Conservation (phyloP, 64 coral and sea anemone genomes). For the Trachythela sp. region DNA sequence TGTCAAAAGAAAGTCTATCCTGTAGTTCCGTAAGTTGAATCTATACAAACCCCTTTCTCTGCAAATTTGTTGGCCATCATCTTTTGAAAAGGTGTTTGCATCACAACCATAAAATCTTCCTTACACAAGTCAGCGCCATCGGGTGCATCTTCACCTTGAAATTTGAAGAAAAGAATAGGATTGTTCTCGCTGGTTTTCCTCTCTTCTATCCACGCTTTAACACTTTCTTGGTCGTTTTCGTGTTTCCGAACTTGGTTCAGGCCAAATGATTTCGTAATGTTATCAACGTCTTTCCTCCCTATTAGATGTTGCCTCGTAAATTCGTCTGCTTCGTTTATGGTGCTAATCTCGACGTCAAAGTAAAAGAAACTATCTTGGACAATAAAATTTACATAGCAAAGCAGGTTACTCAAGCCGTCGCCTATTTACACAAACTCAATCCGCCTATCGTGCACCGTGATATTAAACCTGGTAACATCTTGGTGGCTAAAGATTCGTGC, state of each 20-base stretch:
- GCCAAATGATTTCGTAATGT: slow-evolving; percentile 52
- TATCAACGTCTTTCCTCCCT: slow-evolving; percentile 40
- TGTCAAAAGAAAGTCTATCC: slow-evolving; percentile 57
- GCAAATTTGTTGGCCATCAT: slow-evolving; percentile 47
- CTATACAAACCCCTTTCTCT: slow-evolving; percentile 37
- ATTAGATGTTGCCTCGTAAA: slow-evolving; percentile 36
- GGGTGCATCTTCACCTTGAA: slow-evolving; percentile 29
- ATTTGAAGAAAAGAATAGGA: slow-evolving; percentile 54
- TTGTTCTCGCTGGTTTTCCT: slow-evolving; percentile 44
- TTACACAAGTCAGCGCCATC: slow-evolving; percentile 23
- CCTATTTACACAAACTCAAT: background rate
- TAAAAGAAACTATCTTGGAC: background rate
- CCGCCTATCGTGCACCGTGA: background rate
- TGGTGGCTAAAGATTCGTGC: background rate
- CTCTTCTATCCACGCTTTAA: slow-evolving; percentile 47
- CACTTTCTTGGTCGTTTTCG: slow-evolving; percentile 53
- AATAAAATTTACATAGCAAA: background rate
- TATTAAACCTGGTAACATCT: background rate
- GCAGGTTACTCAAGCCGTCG: background rate
- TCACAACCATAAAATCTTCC: slow-evolving; percentile 47
- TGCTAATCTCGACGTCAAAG: too few relatives aligned
- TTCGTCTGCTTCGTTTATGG: background rate
- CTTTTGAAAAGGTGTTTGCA: slow-evolving; percentile 57
- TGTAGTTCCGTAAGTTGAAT: slow-evolving; percentile 56
- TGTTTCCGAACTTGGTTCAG: slow-evolving; percentile 33